Conservation (phyloP, 2,113 vertebrate species). For the Gnathonemus echidnorhynchus region DNA sequence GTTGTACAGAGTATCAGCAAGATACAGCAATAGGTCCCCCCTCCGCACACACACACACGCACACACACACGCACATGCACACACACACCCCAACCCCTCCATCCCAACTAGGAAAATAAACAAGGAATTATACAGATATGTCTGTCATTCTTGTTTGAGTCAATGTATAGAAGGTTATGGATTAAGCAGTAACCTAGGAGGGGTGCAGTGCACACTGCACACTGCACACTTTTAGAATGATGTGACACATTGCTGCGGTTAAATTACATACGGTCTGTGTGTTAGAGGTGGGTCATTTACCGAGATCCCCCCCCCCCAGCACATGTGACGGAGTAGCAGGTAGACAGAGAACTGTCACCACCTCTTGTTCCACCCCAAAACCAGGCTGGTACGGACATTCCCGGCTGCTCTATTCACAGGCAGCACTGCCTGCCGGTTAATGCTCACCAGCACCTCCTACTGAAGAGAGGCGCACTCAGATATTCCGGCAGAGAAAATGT, state of each 20-base stretch:
- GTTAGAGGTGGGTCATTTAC: neutral
- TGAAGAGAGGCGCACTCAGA: neutral
- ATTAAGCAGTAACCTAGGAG: neutral
- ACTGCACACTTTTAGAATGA: neutral
- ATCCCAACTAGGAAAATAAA: no score
- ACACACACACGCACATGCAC: no score
- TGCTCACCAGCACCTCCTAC: neutral
- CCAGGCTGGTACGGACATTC: neutral
- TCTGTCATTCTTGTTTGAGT: no score
- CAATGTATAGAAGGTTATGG: neutral
- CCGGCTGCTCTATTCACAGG: neutral
- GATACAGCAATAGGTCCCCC: neutral
- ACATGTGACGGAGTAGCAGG: neutral
- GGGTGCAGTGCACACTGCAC: no score
- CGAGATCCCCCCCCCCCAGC: no score
- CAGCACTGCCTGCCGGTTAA: neutral
- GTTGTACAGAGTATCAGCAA: no score
- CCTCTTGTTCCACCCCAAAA: neutral
- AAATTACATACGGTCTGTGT: neutral
- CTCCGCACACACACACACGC: no score
- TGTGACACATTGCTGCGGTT: neutral
- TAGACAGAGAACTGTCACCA: neutral
- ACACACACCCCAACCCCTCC: no score
- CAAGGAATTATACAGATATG: no score
- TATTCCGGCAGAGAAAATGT: neutral